phyloP scores from a whole-genome alignment of 2,113 vertebrate genomes.

The Centrocercus urophasianus region DNA sequence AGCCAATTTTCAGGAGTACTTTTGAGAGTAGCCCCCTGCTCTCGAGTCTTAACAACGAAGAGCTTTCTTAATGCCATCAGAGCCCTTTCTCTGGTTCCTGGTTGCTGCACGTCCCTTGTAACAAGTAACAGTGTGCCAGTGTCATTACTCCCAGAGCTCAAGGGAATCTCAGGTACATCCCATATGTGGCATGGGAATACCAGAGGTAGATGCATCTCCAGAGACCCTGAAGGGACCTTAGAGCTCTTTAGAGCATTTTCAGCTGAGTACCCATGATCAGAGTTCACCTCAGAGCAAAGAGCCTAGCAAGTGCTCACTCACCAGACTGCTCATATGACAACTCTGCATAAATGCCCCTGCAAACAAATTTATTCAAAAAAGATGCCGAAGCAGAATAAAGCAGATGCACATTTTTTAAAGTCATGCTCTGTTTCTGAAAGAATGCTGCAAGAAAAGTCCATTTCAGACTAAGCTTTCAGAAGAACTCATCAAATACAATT shows the following conservation, averaged over 20 bases:
- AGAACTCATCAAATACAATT: neutral
- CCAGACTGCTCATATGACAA: neutral
- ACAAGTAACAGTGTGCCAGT: neutral
- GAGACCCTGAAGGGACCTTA: neutral
- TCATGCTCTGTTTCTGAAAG: neutral
- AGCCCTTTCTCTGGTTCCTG: neutral
- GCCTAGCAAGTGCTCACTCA: neutral
- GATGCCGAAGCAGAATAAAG: neutral
- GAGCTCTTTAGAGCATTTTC: neutral
- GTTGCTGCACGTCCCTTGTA: neutral
- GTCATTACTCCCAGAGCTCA: neutral
- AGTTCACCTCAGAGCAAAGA: neutral
- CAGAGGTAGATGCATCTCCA: accelerated
- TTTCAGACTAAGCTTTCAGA: conserved; percentile 12
- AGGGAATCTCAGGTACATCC: neutral
- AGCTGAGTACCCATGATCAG: neutral
- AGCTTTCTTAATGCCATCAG: neutral
- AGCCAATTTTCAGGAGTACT: neutral
- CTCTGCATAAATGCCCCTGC: neutral
- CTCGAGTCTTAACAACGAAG: neutral
- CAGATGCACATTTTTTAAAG: neutral
- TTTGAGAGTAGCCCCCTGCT: neutral
- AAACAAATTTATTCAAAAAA: neutral
- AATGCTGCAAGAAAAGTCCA: neutral
- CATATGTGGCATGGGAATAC: neutral